Conservation (phyloP, 2,888 invertebrate genomes). For the Diplolepis rosae region DNA sequence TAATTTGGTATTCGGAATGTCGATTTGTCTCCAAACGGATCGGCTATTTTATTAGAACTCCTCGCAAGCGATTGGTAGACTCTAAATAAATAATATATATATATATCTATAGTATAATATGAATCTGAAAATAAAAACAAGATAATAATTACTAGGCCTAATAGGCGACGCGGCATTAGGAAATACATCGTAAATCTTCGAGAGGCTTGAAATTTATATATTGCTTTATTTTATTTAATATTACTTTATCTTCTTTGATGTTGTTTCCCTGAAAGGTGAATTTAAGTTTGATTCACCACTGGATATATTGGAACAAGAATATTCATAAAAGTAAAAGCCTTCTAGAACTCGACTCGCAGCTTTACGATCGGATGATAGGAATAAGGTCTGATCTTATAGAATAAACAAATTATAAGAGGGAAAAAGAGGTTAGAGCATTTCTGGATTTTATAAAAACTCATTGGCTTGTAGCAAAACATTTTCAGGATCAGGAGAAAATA, state of each 20-base stretch:
- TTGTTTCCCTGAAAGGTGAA: neutral
- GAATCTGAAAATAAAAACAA: slow-evolving; percentile 56
- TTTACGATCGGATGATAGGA: neutral
- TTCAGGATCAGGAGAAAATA: too few species aligned
- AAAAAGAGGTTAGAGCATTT: too few species aligned
- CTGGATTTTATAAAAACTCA: too few species aligned
- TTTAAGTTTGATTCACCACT: neutral
- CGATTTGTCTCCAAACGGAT: slow-evolving; percentile 28
- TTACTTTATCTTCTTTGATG: neutral
- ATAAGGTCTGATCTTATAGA: neutral
- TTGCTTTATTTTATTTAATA: neutral
- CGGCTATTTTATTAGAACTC: slow-evolving; percentile 46
- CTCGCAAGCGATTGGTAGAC: slow-evolving; percentile 65
- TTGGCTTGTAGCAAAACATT: too few species aligned
- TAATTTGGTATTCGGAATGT: neutral
- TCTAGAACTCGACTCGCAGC: neutral
- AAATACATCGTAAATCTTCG: neutral
- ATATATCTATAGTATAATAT: slow-evolving; percentile 59
- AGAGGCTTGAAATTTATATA: slow-evolving; percentile 12
- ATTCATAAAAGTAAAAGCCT: neutral
- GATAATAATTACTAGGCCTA: slow-evolving; percentile 70
- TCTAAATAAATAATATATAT: slow-evolving; percentile 67
- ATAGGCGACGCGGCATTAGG: slow-evolving; percentile 65
- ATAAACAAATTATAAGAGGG: too few species aligned
- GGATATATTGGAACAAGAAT: neutral